Base-by-base conservation (phyloP, 2,797 vertebrate species). In the Todus mexicanus region DNA sequence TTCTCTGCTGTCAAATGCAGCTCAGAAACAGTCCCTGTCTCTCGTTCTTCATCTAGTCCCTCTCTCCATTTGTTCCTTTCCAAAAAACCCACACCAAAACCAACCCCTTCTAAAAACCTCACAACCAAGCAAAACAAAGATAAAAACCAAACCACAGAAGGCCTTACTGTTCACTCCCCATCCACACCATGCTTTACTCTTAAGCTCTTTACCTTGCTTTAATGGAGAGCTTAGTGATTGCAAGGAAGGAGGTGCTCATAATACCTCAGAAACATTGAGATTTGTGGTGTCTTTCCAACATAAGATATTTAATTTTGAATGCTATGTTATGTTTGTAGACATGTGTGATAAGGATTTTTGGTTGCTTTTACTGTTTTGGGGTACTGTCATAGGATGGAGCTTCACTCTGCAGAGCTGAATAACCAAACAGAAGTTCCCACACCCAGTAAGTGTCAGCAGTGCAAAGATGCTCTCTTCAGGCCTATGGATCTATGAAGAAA, bases 91-190 rank as follows among this genome's bases (percentile, higher is more conserved):
- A 31, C 16, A 70, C 22, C 38, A 74, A 48, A 53, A 35, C 38
- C 43, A 15, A 11, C 6, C 19, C 33, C 0, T 6, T 9, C 26
- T 33, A 2, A 61, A 59, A 60, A 11, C 3, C 7, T 17, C n/a
- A 20, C 4, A 79, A 65, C 23, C 5, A 9, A 79, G 42, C 14
- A 75, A 89, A 89, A 78, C 10, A 15, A 40, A 63, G 8, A 3
- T 11, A n/a, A 48, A 37, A 42, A 40, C 11, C n/a, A 26, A 31
- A 38, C 9, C 6, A n/a, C 5, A 22, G 5, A 74, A 65, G 48
- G 12, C 10, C 14, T 73, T 17, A 14, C 35, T 84, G 7, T 73
- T 86, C 84, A 26, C 12, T 84, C 26, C n/a, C 15, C 14, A 45
- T 81, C 19, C 40, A 27, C 65, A 48, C 5, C 16, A 6, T 51